These are phyloP conservation scores for Cataglyphis rosenhaueri DNA, from an alignment of 2,888 invertebrate species.

Conservation along the genomic window DNA sequence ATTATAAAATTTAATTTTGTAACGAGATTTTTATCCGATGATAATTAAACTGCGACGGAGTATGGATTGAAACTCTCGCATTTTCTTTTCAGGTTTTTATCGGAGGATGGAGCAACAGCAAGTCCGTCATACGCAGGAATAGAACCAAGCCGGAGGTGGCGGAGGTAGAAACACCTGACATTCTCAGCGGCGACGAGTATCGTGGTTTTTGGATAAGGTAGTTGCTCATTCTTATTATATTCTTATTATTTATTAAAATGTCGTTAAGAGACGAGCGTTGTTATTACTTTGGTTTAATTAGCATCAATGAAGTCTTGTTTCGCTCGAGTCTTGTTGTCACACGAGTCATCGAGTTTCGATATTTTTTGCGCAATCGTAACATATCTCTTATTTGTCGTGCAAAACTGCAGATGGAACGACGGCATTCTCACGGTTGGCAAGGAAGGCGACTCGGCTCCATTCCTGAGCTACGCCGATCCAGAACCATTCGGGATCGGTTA, in stretches of 20 bases:
- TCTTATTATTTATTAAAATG: neutral
- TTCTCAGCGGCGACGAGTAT: slow-evolving; percentile 91
- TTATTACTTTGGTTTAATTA: neutral
- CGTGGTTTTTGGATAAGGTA: slow-evolving; percentile 95
- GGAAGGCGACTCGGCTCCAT: slow-evolving; percentile 90
- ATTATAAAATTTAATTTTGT: neutral
- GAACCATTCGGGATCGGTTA: slow-evolving; percentile 90
- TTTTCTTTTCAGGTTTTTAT: slow-evolving; percentile 89
- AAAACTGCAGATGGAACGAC: slow-evolving; percentile 76
- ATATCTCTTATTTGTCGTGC: neutral
- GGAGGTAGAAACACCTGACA: slow-evolving; percentile 90
- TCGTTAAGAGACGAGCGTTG: neutral
- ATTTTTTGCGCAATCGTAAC: neutral
- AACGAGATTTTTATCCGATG: neutral
- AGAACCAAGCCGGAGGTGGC: slow-evolving; percentile 91
- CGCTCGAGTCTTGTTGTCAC: neutral
- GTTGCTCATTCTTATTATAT: neutral
- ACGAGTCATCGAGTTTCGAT: neutral
- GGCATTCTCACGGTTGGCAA: slow-evolving; percentile 89
- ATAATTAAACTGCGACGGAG: neutral
- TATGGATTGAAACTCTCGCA: neutral
- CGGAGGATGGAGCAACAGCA: slow-evolving; percentile 95
- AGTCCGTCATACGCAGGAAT: slow-evolving; percentile 93
- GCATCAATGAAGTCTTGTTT: neutral
- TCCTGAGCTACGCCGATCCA: slow-evolving; percentile 91